Conservation (phyloP, 2,888 invertebrate genomes). For the Philereme transversata region DNA sequence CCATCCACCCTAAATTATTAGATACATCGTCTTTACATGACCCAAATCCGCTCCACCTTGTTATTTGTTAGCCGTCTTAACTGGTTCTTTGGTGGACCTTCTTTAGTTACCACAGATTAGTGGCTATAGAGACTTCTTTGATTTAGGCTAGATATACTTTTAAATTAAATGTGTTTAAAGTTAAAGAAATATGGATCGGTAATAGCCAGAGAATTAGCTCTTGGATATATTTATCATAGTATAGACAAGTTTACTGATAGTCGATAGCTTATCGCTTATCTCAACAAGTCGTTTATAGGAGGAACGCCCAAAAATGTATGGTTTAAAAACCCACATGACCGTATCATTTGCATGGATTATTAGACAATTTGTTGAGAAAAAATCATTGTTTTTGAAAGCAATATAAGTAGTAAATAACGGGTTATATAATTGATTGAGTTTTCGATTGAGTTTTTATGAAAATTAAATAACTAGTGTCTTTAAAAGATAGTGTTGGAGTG, state of each 20-base stretch:
- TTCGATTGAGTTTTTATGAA: background rate
- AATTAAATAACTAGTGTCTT: background rate
- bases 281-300: constrained; percentile 14
- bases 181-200: constrained; percentile 7
- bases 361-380: too few relatives aligned
- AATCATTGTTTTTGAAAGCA: too few relatives aligned
- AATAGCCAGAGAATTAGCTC: constrained; percentile 16
- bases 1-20: background rate
- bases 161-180: background rate
- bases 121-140: too few relatives aligned
- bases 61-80: too few relatives aligned
- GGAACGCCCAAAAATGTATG: constrained; percentile 2
- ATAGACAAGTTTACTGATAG: background rate
- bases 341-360: too few relatives aligned
- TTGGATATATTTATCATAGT: constrained; percentile 21
- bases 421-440: background rate
- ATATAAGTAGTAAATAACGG: too few relatives aligned
- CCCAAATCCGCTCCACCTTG: too few relatives aligned
- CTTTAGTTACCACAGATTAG: too few relatives aligned
- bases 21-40: too few relatives aligned
- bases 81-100: too few relatives aligned
- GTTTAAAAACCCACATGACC: constrained; percentile 1
- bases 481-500: too few relatives aligned
- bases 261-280: constrained; percentile 25
- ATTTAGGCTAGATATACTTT: too few relatives aligned